Evolutionary conservation across 2,888 invertebrate genomes (phyloP).

Genomic region (Quadroppia sp.): DNA sequence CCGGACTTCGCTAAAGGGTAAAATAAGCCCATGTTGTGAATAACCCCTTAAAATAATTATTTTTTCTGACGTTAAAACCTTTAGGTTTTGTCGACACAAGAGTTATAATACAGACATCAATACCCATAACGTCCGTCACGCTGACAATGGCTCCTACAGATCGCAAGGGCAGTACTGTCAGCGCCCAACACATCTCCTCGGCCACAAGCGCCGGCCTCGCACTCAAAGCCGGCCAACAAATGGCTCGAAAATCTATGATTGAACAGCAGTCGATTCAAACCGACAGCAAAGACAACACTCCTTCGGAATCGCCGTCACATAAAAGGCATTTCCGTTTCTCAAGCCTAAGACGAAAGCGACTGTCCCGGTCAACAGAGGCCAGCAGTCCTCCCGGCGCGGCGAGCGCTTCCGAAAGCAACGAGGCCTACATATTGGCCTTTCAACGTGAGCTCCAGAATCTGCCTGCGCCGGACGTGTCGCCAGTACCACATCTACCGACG

Average conservation of each 20-base stretch:
- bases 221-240: not conserved
- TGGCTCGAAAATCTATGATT: constrained; percentile 19
- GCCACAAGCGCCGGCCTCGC: not conserved
- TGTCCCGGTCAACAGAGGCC: constrained; percentile 49
- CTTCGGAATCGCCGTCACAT: constrained; percentile 45
- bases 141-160: constrained; percentile 8
- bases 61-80: too few species aligned
- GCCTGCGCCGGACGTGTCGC: constrained; percentile 51
- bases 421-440: constrained; percentile 59
- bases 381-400: constrained; percentile 29
- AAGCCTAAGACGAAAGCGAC: constrained; percentile 52
- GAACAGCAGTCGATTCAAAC: constrained; percentile 24
- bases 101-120: constrained; percentile 20
- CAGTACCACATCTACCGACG: constrained; percentile 10
- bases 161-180: not conserved
- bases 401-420: constrained; percentile 46
- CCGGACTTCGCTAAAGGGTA: constrained; percentile 37
- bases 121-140: constrained; percentile 20
- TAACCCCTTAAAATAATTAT: not conserved
- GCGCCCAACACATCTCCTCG: not conserved
- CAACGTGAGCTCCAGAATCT: constrained; percentile 60
- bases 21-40: too few species aligned
- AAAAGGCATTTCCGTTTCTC: constrained; percentile 52
- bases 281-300: constrained; percentile 45
- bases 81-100: constrained; percentile 25